These are phyloP conservation scores for Dasyprocta punctata DNA, from an alignment of 2,113 vertebrate genomes.

Conservation along the genomic window DNA sequence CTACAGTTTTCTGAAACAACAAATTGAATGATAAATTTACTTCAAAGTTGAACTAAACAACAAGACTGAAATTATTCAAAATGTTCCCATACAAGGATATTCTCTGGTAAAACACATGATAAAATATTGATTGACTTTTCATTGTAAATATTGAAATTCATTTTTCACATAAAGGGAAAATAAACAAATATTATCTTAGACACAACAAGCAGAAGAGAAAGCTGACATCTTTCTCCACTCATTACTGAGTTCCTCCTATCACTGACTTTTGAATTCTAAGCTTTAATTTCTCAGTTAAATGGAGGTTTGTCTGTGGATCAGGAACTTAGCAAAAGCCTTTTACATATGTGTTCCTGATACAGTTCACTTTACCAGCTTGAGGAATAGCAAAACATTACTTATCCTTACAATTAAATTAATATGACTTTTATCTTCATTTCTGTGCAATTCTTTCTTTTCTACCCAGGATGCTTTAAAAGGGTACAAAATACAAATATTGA, in stretches of 20 bases:
- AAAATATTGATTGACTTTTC: slow-evolving; percentile 55
- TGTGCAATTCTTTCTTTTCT: not conserved
- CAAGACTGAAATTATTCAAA: slow-evolving; percentile 26
- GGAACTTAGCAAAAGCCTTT: not conserved
- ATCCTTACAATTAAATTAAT: not conserved
- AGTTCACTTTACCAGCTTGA: not conserved
- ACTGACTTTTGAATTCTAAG: not conserved
- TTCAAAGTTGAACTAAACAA: slow-evolving; percentile 19
- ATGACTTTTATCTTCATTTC: not conserved
- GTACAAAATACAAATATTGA: not conserved
- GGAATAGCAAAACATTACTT: not conserved
- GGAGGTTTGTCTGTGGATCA: fast-evolving
- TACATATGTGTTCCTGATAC: not conserved
- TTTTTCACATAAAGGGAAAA: not conserved
- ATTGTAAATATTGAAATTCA: slow-evolving; percentile 13
- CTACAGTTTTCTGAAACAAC: not conserved
- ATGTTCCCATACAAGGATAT: not conserved
- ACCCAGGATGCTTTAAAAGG: not conserved
- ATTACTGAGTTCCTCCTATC: fast-evolving
- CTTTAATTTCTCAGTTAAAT: not conserved
- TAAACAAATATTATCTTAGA: not conserved
- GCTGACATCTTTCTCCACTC: not conserved
- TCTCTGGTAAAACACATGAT: not conserved
- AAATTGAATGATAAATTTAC: slow-evolving; percentile 51
- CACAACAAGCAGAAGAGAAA: not conserved